Base-by-base conservation (phyloP, 1,140 invertebrate species). In the Reticulitermes speratus region DNA sequence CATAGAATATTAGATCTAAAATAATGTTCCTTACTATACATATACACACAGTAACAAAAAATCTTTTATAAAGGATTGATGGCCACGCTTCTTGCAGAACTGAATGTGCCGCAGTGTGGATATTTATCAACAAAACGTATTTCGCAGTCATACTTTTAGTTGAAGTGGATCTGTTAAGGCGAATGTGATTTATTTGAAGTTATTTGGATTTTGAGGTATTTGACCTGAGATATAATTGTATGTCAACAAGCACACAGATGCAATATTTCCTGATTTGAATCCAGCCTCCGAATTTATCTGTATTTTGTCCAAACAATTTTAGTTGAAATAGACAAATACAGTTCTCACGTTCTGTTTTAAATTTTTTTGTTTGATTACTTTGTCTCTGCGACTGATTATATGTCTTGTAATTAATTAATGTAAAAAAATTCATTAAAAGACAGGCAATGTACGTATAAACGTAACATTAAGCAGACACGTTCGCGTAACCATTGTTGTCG, bases 81-180 rank as follows among this genome's bases (percentile, higher is more conserved):
- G 65, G n/a, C 14, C 65, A 30, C 14, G 65, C 65, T 75, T 75
- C 65, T 75, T 75, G 65, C 65, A 75, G 65, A 16, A 25, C n/a
- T 75, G n/a, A 75, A 75, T 75, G 65, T 2, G n/a, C 65, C 8
- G 38, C 38, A 38, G n/a, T 30, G 65, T 75, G n/a, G n/a, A 25
- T 25, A 75, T 75, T 75, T 75, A 75, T 75, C 65, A 75, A 30
- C 65, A 25, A 75, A 75, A 75, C 65, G 65, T 75, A 75, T 75
- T 75, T 75, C n/a, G n/a, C 25, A 75, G 65, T 25, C 21, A 25
- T 75, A 11, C n/a, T 30, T 75, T 75, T 75, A 3, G 25, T 30
- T 6, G 65, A 16, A 30, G 25, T 75, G 65, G 3, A 75, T 75
- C 65, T 75, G n/a, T 75, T 75, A 30, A 75, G 7, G 21, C 11